Conservation (phyloP, 2,888 invertebrate genomes). For the Caenorhabditis angaria region DNA sequence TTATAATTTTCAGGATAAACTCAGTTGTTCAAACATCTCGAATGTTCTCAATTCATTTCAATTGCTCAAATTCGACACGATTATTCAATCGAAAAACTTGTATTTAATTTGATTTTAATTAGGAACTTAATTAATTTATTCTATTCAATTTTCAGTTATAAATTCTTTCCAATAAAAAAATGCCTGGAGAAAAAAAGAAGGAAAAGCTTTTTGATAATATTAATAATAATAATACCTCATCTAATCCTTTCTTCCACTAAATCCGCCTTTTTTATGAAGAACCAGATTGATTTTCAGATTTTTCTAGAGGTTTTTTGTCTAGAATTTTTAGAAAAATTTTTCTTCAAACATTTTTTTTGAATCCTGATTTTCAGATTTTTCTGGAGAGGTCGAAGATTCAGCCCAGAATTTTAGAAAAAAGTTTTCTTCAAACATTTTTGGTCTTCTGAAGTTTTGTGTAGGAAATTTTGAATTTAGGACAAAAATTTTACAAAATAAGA, state of each 20-base stretch:
- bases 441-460: too few species aligned
- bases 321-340: too few species aligned
- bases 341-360: conserved; percentile 8
- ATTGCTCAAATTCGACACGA: conserved; percentile 49
- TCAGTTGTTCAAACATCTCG: conserved; percentile 46
- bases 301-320: neutral
- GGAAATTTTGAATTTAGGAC: too few species aligned
- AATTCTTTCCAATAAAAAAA: neutral
- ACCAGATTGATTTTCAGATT: too few species aligned
- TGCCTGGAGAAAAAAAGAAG: neutral
- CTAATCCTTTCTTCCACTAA: neutral
- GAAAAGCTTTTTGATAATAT: neutral
- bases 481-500: too few species aligned
- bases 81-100: conserved; percentile 46
- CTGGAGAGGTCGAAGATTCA: neutral
- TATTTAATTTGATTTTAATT: conserved; percentile 18
- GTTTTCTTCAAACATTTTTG: too few species aligned
- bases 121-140: neutral
- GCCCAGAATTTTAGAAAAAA: too few species aligned
- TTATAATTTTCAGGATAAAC: conserved; percentile 46
- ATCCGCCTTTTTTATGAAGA: neutral
- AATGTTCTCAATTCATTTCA: conserved; percentile 49
- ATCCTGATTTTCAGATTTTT: conserved; percentile 13
- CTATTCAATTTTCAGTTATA: neutral
- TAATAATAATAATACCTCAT: too few species aligned